Conservation (phyloP, 1,140 invertebrate genomes). For the Atta texana region DNA sequence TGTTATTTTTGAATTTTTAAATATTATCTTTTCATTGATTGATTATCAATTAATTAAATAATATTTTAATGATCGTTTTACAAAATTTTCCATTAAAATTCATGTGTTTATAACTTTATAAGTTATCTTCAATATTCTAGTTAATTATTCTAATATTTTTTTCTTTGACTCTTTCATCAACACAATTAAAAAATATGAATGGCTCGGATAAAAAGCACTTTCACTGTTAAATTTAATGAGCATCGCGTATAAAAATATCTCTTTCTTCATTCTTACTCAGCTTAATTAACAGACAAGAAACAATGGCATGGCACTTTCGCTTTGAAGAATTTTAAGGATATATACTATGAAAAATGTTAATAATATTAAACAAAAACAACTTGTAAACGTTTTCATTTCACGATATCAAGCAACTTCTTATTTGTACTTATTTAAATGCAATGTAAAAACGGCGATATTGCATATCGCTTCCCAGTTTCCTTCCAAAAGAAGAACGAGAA, state of each 20-base stretch:
- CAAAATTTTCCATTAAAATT: constrained; percentile 10
- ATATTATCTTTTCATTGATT: constrained; percentile 14
- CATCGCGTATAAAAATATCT: constrained; percentile 6
- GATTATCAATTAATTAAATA: not conserved
- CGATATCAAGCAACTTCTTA: not conserved
- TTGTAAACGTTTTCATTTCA: not conserved
- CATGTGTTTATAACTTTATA: not conserved
- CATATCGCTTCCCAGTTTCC: constrained; percentile 12
- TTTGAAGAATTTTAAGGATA: not conserved
- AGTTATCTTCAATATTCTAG: too few relatives aligned
- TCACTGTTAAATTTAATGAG: constrained; percentile 25
- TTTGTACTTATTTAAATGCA: not conserved
- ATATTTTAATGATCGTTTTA: not conserved
- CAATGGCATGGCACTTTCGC: constrained; percentile 3
- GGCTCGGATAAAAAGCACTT: constrained; percentile 10
- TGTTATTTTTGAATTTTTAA: not conserved
- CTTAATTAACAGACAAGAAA: constrained; percentile 25
- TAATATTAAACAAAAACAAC: not conserved
- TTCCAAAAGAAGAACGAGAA: constrained; percentile 28
- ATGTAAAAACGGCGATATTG: not conserved
- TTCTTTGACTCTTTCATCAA: constrained; percentile 9
- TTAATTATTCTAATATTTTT: not conserved
- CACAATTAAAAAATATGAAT: constrained; percentile 12
- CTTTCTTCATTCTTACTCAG: constrained; percentile 21
- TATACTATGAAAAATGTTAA: constrained; percentile 26